These are phyloP conservation scores for Peucedramus taeniatus DNA, from an alignment of 2,113 vertebrate species.

Conservation along the genomic window DNA sequence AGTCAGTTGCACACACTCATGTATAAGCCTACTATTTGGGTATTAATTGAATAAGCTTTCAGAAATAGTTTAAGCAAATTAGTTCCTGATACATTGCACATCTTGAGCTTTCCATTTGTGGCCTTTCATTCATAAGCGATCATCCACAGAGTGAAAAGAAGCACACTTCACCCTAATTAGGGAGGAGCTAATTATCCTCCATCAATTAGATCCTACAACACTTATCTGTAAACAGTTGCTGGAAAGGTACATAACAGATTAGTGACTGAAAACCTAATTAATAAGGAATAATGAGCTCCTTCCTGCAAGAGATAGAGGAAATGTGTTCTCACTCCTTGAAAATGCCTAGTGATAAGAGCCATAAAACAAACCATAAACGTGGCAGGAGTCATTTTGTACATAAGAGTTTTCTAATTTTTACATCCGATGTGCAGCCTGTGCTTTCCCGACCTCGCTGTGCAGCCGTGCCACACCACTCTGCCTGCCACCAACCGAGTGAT, in stretches of 20 bases:
- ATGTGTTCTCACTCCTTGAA: conserved; percentile 1
- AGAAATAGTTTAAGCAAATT: conserved; percentile 72
- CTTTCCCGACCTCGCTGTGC: rapidly evolving
- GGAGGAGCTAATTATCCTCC: conserved; percentile 68
- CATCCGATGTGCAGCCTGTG: rapidly evolving
- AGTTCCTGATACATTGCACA: conserved; percentile 39
- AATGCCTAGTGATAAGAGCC: background rate
- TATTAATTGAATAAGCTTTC: conserved; percentile 70
- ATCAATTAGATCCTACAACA: conserved; percentile 69
- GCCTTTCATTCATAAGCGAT: conserved; percentile 63
- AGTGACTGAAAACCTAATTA: conserved; percentile 71
- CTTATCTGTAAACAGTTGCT: conserved; percentile 73
- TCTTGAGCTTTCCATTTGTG: conserved; percentile 58
- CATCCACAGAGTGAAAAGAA: conserved; percentile 56
- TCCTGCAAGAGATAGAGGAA: conserved; percentile 29
- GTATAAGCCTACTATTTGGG: conserved; percentile 5
- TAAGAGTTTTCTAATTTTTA: background rate
- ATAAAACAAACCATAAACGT: background rate
- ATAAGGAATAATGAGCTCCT: conserved; percentile 69
- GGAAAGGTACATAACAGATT: conserved; percentile 66
- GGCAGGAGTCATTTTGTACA: background rate
- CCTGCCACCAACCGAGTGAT: rapidly evolving
- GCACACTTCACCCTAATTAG: conserved; percentile 68
- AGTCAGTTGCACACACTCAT: background rate
- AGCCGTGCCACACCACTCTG: background rate